Evolutionary conservation across 35 echinoderm and acorn worm genomes (phyloP).

Genomic region (Apostichopus californicus): DNA sequence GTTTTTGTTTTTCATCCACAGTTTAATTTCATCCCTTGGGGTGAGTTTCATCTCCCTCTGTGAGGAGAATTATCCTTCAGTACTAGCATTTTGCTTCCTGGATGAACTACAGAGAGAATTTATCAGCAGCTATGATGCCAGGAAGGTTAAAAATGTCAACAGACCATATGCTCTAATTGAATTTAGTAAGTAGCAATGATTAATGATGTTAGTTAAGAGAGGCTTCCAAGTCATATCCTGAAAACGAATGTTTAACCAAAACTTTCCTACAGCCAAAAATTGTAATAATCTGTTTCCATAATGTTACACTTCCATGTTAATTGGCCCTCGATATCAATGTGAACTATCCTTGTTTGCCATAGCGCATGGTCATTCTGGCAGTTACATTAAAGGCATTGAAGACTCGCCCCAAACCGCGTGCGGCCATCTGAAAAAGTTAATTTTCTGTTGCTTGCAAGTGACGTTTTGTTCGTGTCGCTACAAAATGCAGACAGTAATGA

Average conservation of each 20-base stretch:
- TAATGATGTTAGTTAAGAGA: not conserved
- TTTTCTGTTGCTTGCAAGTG: too few relatives aligned
- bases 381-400: too few relatives aligned
- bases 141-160: conserved; percentile 70
- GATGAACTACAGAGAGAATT: conserved; percentile 95
- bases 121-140: conserved; percentile 86
- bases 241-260: not conserved
- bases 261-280: not conserved
- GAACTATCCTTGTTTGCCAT: too few relatives aligned
- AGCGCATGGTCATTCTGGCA: too few relatives aligned
- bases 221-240: not conserved
- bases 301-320: too few relatives aligned
- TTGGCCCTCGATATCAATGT: too few relatives aligned
- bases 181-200: conserved; percentile 75
- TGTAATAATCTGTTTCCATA: too few relatives aligned
- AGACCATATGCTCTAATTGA: conserved; percentile 98
- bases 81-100: conserved; percentile 96
- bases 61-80: conserved; percentile 96
- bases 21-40: conserved; percentile 91
- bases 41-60: conserved; percentile 96
- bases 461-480: too few relatives aligned
- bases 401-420: too few relatives aligned
- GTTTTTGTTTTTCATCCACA: conserved; percentile 49
- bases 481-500: too few relatives aligned
- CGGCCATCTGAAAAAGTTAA: too few relatives aligned